Percentiles rank a stretch among this genome's conserved stretches.
These are phyloP conservation scores for Cyrtodaria siliqua DNA, from an alignment of 2,888 invertebrate genomes.

Conservation along the genomic window DNA sequence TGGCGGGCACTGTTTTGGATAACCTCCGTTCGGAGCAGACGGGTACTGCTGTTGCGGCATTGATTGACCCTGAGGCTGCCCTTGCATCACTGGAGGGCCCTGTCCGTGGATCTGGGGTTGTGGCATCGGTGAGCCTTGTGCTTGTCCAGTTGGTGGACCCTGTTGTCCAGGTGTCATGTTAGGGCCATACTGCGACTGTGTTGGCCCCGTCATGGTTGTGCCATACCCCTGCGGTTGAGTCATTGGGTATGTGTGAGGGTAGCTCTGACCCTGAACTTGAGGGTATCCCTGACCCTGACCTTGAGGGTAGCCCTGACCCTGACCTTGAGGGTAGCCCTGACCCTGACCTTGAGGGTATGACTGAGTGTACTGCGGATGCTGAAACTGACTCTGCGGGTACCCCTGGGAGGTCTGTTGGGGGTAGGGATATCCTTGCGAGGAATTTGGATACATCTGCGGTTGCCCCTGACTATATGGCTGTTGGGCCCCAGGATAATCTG, in stretches of 20 bases:
- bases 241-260: constrained; percentile 1
- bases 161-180: neutral
- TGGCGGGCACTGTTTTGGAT: constrained; percentile 50
- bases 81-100: constrained; percentile 12
- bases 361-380: neutral
- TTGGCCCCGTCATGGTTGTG: neutral
- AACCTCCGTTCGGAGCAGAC: constrained; percentile 28
- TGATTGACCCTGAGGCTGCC: constrained; percentile 10
- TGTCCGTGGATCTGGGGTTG: constrained; percentile 34
- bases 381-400: neutral
- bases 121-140: constrained; percentile 22
- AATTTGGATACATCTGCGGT: constrained; percentile 5
- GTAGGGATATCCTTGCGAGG: constrained; percentile 23
- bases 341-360: neutral
- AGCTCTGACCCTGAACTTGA: constrained; percentile 11
- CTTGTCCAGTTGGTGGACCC: too few relatives aligned
- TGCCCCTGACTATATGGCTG: constrained; percentile 22
- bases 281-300: neutral
- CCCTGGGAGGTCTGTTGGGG: neutral
- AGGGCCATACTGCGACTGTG: neutral
- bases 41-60: constrained; percentile 29
- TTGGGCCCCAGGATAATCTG: constrained; percentile 37
- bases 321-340: constrained; percentile 11
- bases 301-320: constrained; percentile 2
- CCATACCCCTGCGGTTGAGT: neutral